Conservation (phyloP, 2,888 invertebrate species). For the Odontothrips loti region DNA sequence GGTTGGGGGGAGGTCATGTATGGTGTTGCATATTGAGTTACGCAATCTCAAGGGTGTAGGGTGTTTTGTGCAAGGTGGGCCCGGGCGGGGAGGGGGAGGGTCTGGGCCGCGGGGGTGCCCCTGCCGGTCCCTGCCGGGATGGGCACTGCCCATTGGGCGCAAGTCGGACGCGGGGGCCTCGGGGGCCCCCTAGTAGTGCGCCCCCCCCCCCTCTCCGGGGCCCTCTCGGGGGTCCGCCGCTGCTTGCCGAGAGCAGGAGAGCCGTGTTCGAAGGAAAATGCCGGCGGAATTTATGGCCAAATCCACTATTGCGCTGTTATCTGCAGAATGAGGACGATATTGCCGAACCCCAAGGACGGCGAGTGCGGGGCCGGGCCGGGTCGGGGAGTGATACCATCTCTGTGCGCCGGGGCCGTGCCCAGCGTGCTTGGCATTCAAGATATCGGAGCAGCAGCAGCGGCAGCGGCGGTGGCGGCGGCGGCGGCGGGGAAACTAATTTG, state of each 20-base stretch:
- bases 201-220: background rate
- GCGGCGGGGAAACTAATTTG: too few relatives aligned
- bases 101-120: background rate
- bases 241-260: too few relatives aligned
- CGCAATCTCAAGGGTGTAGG: conserved; percentile 25
- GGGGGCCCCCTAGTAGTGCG: too few relatives aligned
- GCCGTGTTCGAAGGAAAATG: conserved; percentile 11
- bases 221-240: background rate
- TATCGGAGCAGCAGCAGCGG: too few relatives aligned
- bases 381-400: background rate
- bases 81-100: background rate
- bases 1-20: background rate
- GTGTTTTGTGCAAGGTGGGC: conserved; percentile 25
- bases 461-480: too few relatives aligned
- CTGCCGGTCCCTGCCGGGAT: background rate
- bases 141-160: background rate
- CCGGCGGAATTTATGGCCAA: conserved; percentile 10
- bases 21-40: conserved; percentile 26
- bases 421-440: too few relatives aligned
- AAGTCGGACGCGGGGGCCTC: background rate
- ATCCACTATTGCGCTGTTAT: conserved; percentile 25
- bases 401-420: background rate
- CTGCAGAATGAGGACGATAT: background rate
- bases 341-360: conserved; percentile 3
- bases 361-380: background rate